Base-by-base conservation (phyloP, 2,888 invertebrate species). In the Microctonus aethiopoides region DNA sequence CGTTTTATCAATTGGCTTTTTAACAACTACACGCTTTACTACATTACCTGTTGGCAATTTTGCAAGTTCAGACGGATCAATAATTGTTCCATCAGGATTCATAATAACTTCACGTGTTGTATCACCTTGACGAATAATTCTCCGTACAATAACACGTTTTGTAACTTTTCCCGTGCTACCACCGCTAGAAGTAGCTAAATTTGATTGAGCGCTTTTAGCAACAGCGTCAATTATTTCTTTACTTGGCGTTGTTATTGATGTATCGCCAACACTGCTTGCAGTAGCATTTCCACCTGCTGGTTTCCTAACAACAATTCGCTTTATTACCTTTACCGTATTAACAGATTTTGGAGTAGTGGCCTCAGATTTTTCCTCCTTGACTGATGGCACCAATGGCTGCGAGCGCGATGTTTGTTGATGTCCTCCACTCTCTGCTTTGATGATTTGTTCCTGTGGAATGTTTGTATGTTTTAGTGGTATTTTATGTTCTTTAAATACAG, bases 401-500 rank as follows among this genome's bases (percentile, higher is more conserved):
- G 73, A 5, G 63, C 54, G 62, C 7, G 65, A 1, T 51, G 66
- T 46, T 16, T 5, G 46, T 7, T 16, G 20, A n/a, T 57, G 57
- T 57, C 57, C 26, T 7, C 56, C 56, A 56, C 3, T 11, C 16
- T 26, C 57, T 62, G 70, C 57, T 24, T 67, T 7, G 61, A n/a
- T 41, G 69, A 16, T 60, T 41, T 73, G 78, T 56, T 84, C 84
- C 70, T 80, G 80, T 16, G 74, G 67, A 67, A 71, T 72, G 57
- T 70, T 78, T 54, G 80, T 78, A 68, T 84, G 81, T 65, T 85
- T 86, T 29, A 85, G 67, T 13, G 86, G 84, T 57, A 86, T 85
- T 66, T 86, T 86, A 70, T 86, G 86, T 56, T 86, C 85, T 51
- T 86, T 85, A 64, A 86, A 86, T 1, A 86, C 85, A 5, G 84